These are phyloP conservation scores for Coregonus clupeaformis DNA, from an alignment of 2,113 vertebrate species.

Conservation along the genomic window DNA sequence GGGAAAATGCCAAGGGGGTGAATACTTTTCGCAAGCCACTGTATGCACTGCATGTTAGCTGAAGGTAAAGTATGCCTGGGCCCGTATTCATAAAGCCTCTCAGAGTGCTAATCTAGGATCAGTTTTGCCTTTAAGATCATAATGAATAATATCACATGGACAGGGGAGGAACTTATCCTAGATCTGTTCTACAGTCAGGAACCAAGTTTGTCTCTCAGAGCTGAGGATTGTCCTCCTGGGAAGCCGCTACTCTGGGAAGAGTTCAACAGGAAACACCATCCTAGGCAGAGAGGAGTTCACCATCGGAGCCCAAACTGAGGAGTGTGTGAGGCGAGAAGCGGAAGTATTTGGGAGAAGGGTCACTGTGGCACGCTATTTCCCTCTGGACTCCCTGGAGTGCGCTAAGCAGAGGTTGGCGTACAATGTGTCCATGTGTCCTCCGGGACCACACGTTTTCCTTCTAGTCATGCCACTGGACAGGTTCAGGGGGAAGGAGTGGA, in stretches of 20 bases:
- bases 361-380: neutral
- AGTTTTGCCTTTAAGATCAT: too few relatives aligned
- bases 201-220: too few relatives aligned
- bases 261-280: neutral
- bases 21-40: too few relatives aligned
- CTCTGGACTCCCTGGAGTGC: neutral
- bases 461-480: constrained; percentile 1
- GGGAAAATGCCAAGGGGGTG: too few relatives aligned
- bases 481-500: neutral
- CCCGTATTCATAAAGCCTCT: too few relatives aligned
- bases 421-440: neutral
- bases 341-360: neutral
- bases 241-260: constrained; percentile 4
- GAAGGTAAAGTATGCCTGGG: too few relatives aligned
- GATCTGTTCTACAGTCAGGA: too few relatives aligned
- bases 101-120: too few relatives aligned
- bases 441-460: neutral
- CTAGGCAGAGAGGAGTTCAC: neutral
- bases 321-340: neutral
- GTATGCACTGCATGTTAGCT: too few relatives aligned
- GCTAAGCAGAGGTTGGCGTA: neutral
- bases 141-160: too few relatives aligned
- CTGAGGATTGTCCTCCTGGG: constrained; percentile 1
- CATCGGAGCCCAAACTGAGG: neutral
- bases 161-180: too few relatives aligned